Evolutionary conservation across 2,888 invertebrate genomes (phyloP), one percentile per base, ranked within the genome.

Genomic region (Folsomia manolachei): DNA sequence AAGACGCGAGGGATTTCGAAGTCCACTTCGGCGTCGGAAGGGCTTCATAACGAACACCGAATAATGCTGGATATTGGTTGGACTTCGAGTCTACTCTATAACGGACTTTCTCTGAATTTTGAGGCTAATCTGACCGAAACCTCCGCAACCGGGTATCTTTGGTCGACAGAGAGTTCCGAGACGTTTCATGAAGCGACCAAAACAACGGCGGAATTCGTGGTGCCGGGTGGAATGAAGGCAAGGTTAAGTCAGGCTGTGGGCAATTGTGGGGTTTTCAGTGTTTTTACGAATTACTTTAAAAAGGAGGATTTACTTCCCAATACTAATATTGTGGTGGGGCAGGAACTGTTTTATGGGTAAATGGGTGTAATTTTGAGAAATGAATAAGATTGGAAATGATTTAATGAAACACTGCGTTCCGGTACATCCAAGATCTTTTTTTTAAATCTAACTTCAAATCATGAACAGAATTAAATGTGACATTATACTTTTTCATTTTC

Each of bases 191-290:
- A 71, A 27, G 67, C 67, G n/a, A 27, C 27, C 14, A 63, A n/a
- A 19, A 51, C 52, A 25, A 27, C 52, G 18, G 63, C 68, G 1
- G 68, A 62, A 24, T 68, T 71, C 51, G 27, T 18, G 2, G 67
- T 71, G 14, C 61, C 53, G 2, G 68, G 68, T 0, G 67, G 71
- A 2, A 71, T 63, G 71, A 53, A 39, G n/a, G 61, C 65, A 4
- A 63, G 27, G 27, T 27, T 71, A 14, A 62, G 24, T 23, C 71
- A 71, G 18, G 71, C 68, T 14, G 71, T 71, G 52, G 71, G 71
- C 18, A 53, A 52, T 18, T 71, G 71, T 51, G 68, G 63, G 21
- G 62, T 21, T 62, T 71, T 68, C 24, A 25, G 27, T 19, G 71
- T 71, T 4, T 63, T 27, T 39, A 64, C 71, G 19, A 53, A 53